phyloP scores from a whole-genome alignment of 2,113 vertebrate genomes.

The Rutilus rutilus region DNA sequence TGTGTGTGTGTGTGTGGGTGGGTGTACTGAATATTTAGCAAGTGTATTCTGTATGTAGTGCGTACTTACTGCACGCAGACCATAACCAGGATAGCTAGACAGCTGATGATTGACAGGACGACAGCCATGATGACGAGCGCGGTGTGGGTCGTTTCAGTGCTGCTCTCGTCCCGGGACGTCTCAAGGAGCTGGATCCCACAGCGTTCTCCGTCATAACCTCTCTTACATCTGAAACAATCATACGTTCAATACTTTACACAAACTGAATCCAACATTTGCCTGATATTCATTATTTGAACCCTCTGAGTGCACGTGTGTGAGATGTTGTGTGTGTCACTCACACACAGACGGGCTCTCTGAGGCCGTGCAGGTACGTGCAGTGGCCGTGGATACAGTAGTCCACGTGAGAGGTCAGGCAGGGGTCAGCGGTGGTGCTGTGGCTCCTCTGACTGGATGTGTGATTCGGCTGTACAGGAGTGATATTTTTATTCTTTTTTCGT shows the following conservation, averaged over 20 bases:
- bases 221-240: constrained; percentile 69
- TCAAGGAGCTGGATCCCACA: constrained; percentile 74
- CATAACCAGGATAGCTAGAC: constrained; percentile 75
- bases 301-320: not conserved
- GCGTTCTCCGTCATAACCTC: constrained; percentile 75
- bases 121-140: constrained; percentile 74
- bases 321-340: constrained; percentile 61
- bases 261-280: not conserved
- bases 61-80: constrained; percentile 75
- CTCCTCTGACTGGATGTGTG: constrained; percentile 55
- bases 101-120: constrained; percentile 78
- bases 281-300: not conserved
- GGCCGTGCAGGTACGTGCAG: constrained; percentile 75
- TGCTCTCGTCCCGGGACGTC: not conserved
- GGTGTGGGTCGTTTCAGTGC: constrained; percentile 66
- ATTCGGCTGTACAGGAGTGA: constrained; percentile 43
- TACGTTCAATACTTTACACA: not conserved
- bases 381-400: constrained; percentile 78
- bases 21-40: constrained; percentile 13
- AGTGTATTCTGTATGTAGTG: not conserved
- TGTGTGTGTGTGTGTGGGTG: not conserved
- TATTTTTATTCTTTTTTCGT: constrained; percentile 41
- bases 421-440: constrained; percentile 62
- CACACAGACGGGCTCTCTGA: constrained; percentile 76
- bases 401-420: constrained; percentile 73